A percentile compares a stretch with the other conserved stretches of the same genome.
phyloP scores from a whole-genome alignment of 2,888 invertebrate species.

The Brachyopa scutellaris region DNA sequence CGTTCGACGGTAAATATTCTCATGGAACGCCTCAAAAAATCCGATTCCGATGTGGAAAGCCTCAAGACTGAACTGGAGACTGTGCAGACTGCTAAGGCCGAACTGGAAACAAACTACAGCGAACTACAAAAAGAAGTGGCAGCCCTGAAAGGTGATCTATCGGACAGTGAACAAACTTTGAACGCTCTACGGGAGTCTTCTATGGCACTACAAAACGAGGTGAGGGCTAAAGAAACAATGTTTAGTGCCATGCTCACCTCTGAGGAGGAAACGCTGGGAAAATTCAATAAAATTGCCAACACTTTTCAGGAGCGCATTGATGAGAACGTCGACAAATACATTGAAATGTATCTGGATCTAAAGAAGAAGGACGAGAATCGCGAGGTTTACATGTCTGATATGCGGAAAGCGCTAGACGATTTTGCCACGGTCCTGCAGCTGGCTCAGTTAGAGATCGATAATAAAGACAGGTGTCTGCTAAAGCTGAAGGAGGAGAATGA shows the following conservation, averaged over 20 bases:
- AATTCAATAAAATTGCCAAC: conserved; percentile 82
- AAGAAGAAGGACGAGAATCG: conserved; percentile 81
- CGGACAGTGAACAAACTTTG: conserved; percentile 78
- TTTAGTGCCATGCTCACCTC: conserved; percentile 80
- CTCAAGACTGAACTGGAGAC: conserved; percentile 80
- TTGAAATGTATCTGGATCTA: conserved; percentile 80
- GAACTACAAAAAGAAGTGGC: conserved; percentile 78
- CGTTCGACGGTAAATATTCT: conserved; percentile 81
- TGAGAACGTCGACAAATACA: conserved; percentile 80
- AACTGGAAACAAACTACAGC: conserved; percentile 78
- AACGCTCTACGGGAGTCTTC: conserved; percentile 78
- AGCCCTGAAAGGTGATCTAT: conserved; percentile 76
- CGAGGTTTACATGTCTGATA: conserved; percentile 81
- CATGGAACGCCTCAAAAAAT: conserved; percentile 81
- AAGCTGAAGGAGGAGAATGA: conserved; percentile 80
- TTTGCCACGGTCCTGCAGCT: conserved; percentile 81
- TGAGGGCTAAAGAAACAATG: conserved; percentile 81
- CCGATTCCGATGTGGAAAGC: conserved; percentile 81
- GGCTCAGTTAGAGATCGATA: conserved; percentile 80
- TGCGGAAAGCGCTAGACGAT: conserved; percentile 81
- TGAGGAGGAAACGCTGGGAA: conserved; percentile 81
- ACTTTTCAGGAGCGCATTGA: conserved; percentile 82
- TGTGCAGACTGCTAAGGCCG: conserved; percentile 78
- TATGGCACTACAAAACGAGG: conserved; percentile 79
- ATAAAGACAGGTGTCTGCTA: conserved; percentile 79